These are phyloP conservation scores for Microcebus lehilahytsara DNA, from an alignment of 2,113 vertebrate genomes.

Conservation along the genomic window DNA sequence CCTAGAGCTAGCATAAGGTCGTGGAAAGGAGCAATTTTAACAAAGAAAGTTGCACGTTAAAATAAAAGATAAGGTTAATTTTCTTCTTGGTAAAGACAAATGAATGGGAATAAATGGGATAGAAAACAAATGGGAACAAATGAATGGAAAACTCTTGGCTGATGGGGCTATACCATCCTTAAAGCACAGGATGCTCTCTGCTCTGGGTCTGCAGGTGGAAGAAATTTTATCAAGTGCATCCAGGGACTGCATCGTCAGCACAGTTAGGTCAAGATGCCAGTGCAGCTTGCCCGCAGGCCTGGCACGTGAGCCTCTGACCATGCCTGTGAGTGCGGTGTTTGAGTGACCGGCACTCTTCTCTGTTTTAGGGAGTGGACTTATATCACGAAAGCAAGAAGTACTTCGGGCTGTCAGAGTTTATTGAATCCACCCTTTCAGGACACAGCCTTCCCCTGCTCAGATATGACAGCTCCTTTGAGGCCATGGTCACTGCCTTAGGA, in stretches of 20 bases:
- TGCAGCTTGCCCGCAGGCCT: accelerated
- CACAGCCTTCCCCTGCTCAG: constrained; percentile 93
- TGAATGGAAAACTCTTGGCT: not conserved
- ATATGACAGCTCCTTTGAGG: constrained; percentile 96
- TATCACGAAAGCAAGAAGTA: constrained; percentile 95
- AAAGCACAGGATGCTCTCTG: accelerated
- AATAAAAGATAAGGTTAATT: not conserved
- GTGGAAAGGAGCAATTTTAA: not conserved
- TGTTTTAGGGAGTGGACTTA: constrained; percentile 90
- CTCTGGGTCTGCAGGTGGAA: not conserved
- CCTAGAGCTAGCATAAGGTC: not conserved
- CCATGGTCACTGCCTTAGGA: constrained; percentile 93
- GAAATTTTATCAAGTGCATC: accelerated
- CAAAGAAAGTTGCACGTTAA: not conserved
- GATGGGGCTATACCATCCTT: accelerated
- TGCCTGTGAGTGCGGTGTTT: accelerated
- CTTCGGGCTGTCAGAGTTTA: constrained; percentile 95
- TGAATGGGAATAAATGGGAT: not conserved
- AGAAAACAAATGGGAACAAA: too few relatives aligned
- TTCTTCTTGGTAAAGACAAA: not conserved
- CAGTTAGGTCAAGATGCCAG: accelerated
- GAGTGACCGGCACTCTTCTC: not conserved
- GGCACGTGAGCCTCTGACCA: accelerated
- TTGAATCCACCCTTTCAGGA: constrained; percentile 93
- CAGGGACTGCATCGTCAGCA: not conserved